Conservation (phyloP, 2,113 vertebrate genomes). For the Dasypus novemcinctus region DNA sequence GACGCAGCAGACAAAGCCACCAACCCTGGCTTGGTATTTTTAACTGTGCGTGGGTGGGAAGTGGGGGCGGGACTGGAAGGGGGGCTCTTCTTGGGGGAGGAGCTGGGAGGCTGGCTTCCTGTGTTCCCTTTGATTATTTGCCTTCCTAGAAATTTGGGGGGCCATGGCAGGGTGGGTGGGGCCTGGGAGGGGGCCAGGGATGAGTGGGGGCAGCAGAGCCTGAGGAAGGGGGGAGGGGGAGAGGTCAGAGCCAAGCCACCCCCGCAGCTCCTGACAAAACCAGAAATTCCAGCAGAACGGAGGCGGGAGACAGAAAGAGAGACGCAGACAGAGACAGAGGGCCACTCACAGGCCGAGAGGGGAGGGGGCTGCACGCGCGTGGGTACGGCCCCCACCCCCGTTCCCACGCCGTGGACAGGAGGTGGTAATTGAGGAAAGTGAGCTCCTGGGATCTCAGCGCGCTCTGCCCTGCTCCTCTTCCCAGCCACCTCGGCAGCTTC, state of each 20-base stretch:
- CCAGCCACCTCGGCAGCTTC: not conserved
- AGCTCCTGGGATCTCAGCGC: not conserved
- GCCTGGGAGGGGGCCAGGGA: slow-evolving; percentile 75
- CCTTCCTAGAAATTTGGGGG: slow-evolving; percentile 71
- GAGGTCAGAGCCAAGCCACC: slow-evolving; percentile 83
- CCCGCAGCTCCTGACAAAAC: slow-evolving; percentile 77
- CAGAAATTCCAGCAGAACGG: slow-evolving; percentile 89
- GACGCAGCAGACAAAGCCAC: slow-evolving; percentile 78
- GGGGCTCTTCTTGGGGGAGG: slow-evolving; percentile 66
- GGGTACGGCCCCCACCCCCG: not conserved
- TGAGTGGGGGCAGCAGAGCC: slow-evolving; percentile 76
- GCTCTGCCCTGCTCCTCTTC: not conserved
- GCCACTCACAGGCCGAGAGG: slow-evolving; percentile 80
- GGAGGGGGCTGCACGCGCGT: slow-evolving; percentile 9
- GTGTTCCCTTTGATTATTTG: slow-evolving; percentile 64
- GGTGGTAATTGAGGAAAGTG: not conserved
- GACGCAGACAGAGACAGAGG: slow-evolving; percentile 73
- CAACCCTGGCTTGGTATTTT: slow-evolving; percentile 80
- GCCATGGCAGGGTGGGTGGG: slow-evolving; percentile 56
- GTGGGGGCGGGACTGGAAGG: slow-evolving; percentile 70
- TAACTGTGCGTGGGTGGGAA: slow-evolving; percentile 74
- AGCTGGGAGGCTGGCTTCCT: slow-evolving; percentile 69
- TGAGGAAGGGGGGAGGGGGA: slow-evolving; percentile 77
- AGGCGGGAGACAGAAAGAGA: slow-evolving; percentile 69
- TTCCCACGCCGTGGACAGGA: not conserved